Conservation (phyloP, 2,797 vertebrate species). For the Dryobates pubescens region DNA sequence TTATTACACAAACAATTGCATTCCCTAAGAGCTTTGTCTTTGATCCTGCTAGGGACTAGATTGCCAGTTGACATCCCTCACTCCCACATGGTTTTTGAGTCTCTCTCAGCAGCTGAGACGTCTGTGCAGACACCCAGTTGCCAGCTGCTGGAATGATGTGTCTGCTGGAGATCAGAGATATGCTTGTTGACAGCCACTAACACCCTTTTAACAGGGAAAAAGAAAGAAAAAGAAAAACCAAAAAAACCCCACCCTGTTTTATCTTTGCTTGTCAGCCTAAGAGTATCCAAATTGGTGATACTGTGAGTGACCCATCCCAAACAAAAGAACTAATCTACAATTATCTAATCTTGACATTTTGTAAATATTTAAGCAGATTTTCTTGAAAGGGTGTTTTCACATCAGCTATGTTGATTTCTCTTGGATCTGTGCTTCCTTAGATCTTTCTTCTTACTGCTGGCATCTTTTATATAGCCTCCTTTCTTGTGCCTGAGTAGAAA, state of each 20-base stretch:
- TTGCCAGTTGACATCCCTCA: background rate
- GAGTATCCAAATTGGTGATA: background rate
- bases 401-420: background rate
- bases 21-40: background rate
- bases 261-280: background rate
- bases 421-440: background rate
- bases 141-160: background rate
- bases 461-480: background rate
- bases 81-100: background rate
- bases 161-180: background rate
- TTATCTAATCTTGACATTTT: background rate
- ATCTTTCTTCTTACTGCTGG: background rate
- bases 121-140: background rate
- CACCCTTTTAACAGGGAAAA: background rate
- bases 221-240: too few species aligned
- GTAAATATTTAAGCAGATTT: background rate
- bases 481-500: background rate
- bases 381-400: background rate
- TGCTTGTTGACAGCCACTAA: background rate
- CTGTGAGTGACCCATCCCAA: background rate
- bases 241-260: background rate
- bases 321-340: conserved; percentile 18
- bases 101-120: background rate
- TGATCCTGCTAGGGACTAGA: background rate
- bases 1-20: background rate